Conservation (phyloP, 2,113 vertebrate genomes). For the Burhinus oedicnemus region DNA sequence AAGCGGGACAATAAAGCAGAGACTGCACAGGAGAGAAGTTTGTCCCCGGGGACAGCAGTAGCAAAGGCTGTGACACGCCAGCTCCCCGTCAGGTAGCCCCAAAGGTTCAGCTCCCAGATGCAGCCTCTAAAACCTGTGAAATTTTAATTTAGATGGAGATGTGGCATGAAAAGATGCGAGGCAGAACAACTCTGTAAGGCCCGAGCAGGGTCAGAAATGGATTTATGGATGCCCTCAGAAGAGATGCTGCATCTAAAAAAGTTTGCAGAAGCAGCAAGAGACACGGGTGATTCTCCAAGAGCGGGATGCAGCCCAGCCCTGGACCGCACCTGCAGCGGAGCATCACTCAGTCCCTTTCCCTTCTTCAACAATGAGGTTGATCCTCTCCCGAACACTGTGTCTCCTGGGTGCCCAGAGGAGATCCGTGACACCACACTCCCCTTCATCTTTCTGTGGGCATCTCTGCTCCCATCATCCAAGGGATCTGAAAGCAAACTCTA, state of each 20-base stretch:
- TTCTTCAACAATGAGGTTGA: neutral
- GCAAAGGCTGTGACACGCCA: neutral
- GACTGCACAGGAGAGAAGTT: neutral
- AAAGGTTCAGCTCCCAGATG: neutral
- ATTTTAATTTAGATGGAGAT: neutral
- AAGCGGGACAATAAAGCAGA: neutral
- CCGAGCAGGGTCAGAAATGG: neutral
- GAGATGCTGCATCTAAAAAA: neutral
- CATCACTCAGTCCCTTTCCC: neutral
- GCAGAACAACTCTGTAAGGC: neutral
- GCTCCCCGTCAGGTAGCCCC: neutral
- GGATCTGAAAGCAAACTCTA: neutral
- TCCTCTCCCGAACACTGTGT: neutral
- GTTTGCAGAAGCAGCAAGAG: neutral
- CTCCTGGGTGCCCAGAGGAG: neutral
- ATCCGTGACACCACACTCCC: neutral
- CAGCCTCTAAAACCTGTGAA: neutral
- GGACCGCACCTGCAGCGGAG: neutral
- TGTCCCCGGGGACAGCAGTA: rapidly evolving
- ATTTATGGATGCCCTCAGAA: neutral
- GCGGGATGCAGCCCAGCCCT: neutral
- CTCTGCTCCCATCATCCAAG: rapidly evolving
- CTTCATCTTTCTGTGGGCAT: neutral
- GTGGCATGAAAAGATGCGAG: neutral
- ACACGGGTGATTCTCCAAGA: neutral